phyloP scores from a whole-genome alignment of 2,888 invertebrate genomes.

The Hylaea fasciaria region DNA sequence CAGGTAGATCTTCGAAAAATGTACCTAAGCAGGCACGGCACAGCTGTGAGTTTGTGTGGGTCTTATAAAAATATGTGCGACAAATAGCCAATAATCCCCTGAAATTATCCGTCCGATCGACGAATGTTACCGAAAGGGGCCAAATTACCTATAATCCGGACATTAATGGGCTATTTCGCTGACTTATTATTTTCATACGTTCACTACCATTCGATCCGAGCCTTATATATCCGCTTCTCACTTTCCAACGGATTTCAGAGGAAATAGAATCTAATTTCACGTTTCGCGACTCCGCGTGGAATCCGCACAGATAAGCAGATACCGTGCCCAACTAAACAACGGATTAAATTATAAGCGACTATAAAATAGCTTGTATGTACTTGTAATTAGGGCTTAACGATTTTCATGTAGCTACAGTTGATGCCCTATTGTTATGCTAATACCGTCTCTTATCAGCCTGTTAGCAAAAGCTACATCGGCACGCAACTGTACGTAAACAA shows the following conservation, averaged over 20 bases:
- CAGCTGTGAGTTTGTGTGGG: no score
- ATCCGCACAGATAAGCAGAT: no score
- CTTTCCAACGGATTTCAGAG: neutral
- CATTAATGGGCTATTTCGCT: constrained; percentile 17
- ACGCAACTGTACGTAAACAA: constrained; percentile 8
- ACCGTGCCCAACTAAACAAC: no score
- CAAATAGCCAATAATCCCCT: constrained; percentile 10
- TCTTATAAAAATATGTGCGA: neutral
- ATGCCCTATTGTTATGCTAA: neutral
- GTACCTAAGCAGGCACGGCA: no score
- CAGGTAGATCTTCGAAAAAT: no score
- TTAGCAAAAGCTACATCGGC: constrained; percentile 7
- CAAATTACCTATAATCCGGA: constrained; percentile 15
- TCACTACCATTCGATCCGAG: neutral
- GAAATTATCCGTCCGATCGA: constrained; percentile 5
- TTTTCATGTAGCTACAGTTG: neutral
- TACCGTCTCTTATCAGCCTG: neutral
- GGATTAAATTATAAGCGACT: no score
- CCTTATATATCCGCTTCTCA: neutral
- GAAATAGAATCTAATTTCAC: neutral
- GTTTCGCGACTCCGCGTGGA: no score
- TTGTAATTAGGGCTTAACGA: neutral
- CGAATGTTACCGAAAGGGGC: constrained; percentile 7
- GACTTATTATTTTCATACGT: constrained; percentile 18
- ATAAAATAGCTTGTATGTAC: neutral